phyloP scores from a whole-genome alignment of 2,113 vertebrate genomes.

The Numida meleagris region DNA sequence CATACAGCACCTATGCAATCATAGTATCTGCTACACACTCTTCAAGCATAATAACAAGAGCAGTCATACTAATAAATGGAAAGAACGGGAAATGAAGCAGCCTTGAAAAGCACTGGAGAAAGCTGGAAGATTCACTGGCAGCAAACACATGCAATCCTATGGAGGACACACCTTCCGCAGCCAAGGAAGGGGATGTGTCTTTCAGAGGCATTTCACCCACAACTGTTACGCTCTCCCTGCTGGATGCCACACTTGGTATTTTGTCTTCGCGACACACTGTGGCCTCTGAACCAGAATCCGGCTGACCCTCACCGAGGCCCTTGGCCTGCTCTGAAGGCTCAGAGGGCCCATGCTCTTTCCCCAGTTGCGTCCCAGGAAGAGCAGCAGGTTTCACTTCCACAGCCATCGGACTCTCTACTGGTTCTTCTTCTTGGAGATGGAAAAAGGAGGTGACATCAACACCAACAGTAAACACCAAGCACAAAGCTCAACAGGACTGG shows the following conservation, averaged over 20 bases:
- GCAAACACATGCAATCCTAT: constrained; percentile 86
- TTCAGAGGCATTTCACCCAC: constrained; percentile 76
- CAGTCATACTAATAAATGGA: constrained; percentile 56
- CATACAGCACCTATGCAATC: constrained; percentile 57
- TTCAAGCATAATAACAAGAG: constrained; percentile 70
- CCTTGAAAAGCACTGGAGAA: constrained; percentile 66
- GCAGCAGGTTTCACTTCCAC: constrained; percentile 83
- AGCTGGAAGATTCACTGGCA: constrained; percentile 58
- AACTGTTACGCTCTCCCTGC: constrained; percentile 81
- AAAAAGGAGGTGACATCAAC: constrained; percentile 90
- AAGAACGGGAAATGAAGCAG: constrained; percentile 68
- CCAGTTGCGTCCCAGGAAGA: constrained; percentile 85
- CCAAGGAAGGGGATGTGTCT: constrained; percentile 71
- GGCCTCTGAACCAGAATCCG: constrained; percentile 75
- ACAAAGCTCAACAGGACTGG: constrained; percentile 46
- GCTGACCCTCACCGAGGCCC: constrained; percentile 80
- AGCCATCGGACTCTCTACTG: constrained; percentile 85
- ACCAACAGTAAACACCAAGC: constrained; percentile 85
- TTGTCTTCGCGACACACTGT: constrained; percentile 76
- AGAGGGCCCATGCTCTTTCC: constrained; percentile 82
- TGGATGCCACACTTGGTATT: constrained; percentile 77
- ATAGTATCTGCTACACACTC: constrained; percentile 49
- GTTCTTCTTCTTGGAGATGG: constrained; percentile 79
- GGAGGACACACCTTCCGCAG: constrained; percentile 91
- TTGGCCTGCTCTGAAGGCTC: constrained; percentile 81